Conservation (phyloP, 2,113 vertebrate species). For the Ranitomeya imitator region DNA sequence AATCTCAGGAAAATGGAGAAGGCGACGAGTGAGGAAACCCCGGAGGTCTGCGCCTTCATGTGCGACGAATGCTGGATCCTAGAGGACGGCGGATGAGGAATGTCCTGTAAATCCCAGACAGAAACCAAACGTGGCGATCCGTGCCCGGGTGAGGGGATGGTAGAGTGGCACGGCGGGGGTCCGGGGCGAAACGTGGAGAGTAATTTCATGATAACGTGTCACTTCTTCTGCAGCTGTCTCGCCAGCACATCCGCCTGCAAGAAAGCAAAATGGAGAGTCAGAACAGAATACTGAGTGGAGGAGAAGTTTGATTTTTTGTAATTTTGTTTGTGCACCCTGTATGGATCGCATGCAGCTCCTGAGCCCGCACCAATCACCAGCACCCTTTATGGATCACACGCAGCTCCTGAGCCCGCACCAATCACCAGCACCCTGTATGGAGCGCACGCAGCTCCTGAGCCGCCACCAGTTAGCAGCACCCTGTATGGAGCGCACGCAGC, state of each 20-base stretch:
- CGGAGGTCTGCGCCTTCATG: not conserved
- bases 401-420: no score
- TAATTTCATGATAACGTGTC: constrained; percentile 64
- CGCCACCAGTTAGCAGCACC: no score
- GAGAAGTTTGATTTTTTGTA: not conserved
- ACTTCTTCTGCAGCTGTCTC: constrained; percentile 77
- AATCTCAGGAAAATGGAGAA: not conserved
- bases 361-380: no score
- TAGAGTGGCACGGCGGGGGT: not conserved
- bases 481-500: no score
- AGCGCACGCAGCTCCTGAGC: no score
- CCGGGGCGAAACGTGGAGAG: not conserved
- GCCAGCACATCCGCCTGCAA: constrained; percentile 74
- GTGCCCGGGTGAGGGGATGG: not conserved
- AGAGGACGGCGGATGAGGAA: not conserved
- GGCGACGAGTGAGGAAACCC: not conserved
- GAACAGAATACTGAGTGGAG: fast-evolving
- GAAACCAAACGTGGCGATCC: not conserved
- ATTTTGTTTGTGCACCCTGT: not conserved
- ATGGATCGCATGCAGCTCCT: no score
- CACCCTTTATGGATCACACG: no score
- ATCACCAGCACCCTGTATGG: no score
- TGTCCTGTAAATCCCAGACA: not conserved
- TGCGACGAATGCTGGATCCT: not conserved
- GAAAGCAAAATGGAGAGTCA: not conserved